Base-by-base conservation (phyloP, 2,797 vertebrate species). In the Esox lucius region DNA sequence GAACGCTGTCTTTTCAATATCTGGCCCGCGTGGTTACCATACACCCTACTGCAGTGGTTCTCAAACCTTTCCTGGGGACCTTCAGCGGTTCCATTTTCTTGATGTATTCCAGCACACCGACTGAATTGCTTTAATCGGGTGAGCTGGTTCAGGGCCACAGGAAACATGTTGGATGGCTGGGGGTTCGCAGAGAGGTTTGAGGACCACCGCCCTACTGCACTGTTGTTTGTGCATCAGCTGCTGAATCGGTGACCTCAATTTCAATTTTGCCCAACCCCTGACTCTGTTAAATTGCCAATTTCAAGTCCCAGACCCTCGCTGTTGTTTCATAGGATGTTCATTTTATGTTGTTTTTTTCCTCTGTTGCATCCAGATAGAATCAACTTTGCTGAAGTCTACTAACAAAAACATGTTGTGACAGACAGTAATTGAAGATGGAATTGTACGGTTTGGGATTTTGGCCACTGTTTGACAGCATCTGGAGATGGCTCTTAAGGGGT, bases 231-330 rank as follows among this genome's bases (percentile, higher is more conserved):
- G 24, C 48, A 19, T 51, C 16, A 67, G 15, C 4, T 5, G 49
- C 8, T 72, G 17, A 80, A 71, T 65, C 6, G 22, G 15, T 78
- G 68, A 76, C 64, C 68, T 77, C 59, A 59, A 26, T 76, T 66
- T 77, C 62, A 71, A 67, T 67, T 49, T 12, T 70, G 56, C 35
- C 8, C n/a, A 70, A 72, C 71, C 72, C 42, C 28, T 68, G 24
- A 53, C 56, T 71, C 24, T 48, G 62, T 75, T 53, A 61, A 19
- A 74, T 26, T 28, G 65, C 28, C 80, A 53, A 73, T 69, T 78
- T 69, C 65, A 33, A 65, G 42, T 2, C 68, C 22, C 80, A 48
- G 33, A 74, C 49, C 0, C 24, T 61, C 46, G 5, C 39, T 35
- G 19, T 13, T 67, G 35, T 75, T 75, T 73, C 28, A 15, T 66